Evolutionary conservation across 2,797 vertebrate species (phyloP).

Genomic region (Sus cebifrons): DNA sequence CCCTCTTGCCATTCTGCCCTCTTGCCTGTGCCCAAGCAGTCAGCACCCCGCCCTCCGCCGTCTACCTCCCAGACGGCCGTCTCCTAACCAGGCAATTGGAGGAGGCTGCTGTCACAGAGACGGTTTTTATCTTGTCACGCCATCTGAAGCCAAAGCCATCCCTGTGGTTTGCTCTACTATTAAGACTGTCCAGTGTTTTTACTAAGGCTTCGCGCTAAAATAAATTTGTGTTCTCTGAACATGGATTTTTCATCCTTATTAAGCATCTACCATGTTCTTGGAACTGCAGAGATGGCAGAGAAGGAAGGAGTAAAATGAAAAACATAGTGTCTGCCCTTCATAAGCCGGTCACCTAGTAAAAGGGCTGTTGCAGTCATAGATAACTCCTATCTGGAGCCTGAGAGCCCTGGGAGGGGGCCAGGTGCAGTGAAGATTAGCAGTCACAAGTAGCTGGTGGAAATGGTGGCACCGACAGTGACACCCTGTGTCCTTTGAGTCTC

Average conservation of each 20-base stretch:
- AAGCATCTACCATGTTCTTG: neutral
- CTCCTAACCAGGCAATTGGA: neutral
- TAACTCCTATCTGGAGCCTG: neutral
- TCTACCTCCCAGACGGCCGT: neutral
- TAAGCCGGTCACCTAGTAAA: neutral
- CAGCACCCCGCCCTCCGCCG: rapidly evolving
- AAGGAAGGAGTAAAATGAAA: neutral
- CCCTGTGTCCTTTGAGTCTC: neutral
- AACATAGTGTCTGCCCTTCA: neutral
- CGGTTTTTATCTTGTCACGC: neutral
- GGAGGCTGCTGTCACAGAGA: neutral
- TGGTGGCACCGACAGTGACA: neutral
- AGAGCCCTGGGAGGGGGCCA: neutral
- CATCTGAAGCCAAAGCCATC: neutral
- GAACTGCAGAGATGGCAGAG: neutral
- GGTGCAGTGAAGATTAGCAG: neutral
- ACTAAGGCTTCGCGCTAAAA: neutral
- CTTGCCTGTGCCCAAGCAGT: neutral
- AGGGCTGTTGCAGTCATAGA: neutral
- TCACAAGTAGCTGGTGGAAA: rapidly evolving
- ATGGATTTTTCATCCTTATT: neutral
- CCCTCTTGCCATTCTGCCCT: neutral
- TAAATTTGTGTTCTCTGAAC: neutral
- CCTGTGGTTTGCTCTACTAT: slow-evolving; percentile 1
- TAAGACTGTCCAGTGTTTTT: neutral